Conservation (phyloP, 2,113 vertebrate species). For the Alces alces region DNA sequence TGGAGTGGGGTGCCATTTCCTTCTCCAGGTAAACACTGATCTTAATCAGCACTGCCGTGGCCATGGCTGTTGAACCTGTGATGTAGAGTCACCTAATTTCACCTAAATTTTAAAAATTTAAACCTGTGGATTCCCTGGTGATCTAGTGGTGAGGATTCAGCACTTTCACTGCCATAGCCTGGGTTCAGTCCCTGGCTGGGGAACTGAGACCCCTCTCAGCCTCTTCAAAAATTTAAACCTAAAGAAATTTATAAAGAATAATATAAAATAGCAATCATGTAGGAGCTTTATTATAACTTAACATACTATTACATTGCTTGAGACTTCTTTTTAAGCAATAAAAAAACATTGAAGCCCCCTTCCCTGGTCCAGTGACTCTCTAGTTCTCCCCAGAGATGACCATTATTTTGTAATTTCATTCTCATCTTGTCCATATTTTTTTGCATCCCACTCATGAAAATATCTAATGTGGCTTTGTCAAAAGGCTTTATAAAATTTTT, state of each 20-base stretch:
- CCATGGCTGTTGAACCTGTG: not conserved
- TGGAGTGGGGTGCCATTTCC: not conserved
- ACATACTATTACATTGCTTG: not conserved
- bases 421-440: not conserved
- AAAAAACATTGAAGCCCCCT: not conserved
- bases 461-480: not conserved
- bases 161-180: not conserved
- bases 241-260: not conserved
- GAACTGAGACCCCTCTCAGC: not conserved
- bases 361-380: not conserved
- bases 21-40: not conserved
- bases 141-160: not conserved
- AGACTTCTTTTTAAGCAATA: constrained; percentile 34
- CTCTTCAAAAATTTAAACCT: not conserved
- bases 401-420: constrained; percentile 1
- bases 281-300: not conserved
- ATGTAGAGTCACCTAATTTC: not conserved
- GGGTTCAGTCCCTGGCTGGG: not conserved
- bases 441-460: not conserved
- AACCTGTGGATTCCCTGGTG: not conserved
- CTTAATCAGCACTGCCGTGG: not conserved
- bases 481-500: constrained; percentile 16
- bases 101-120: not conserved
- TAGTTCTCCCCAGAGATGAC: not conserved
- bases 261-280: not conserved